Base-by-base conservation (phyloP, 2,113 vertebrate genomes). In the Otis tarda region DNA sequence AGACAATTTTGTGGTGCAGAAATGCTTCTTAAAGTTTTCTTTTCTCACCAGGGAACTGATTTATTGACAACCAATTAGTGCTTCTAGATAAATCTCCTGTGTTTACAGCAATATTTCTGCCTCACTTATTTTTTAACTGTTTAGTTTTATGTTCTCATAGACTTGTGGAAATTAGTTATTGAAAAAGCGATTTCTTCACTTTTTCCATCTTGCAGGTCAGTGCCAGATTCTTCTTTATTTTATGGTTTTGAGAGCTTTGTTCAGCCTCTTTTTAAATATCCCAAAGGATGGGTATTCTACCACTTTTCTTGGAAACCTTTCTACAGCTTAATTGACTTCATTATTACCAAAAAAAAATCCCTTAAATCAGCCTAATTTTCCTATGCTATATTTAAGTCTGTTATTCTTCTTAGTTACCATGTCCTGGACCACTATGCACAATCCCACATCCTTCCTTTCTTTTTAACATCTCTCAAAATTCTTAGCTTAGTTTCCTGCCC, bases 261-360 rank as follows among this genome's bases (percentile, higher is more conserved):
- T 91, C 86, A 78, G 35, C 50, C 73, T 92, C 60, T 90, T 87
- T 95, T 92, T 81, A 96, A 93, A 74, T 25, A 81, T 97, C 88
- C 92, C 93, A 83, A 67, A 94, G 93, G 95, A 90, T 92, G 76
- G 53, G 69, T 95, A 95, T 93, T 90, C 86, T 93, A 94, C 88
- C 93, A 88, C 92, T 96, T 92, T 39, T 74, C 83, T 93, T 93
- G 93, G 95, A 93, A 94, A 71, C 68, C 24, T 57, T 92, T 81
- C 65, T 88, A 45, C 80, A 84, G 49, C 31, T 93, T 94, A 94
- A 92, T 71, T 84, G 57, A 94, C 80, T 94, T 85, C 84, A 69
- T 94, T 88, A 94, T 74, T 70, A 94, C 68, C 6, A 81, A 7
- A 81, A 75, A 96, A 88, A 81, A 92, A 25, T 80, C 71, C 39